Evolutionary conservation across 1,140 invertebrate genomes (phyloP).

Genomic region (Hetaerina americana): DNA sequence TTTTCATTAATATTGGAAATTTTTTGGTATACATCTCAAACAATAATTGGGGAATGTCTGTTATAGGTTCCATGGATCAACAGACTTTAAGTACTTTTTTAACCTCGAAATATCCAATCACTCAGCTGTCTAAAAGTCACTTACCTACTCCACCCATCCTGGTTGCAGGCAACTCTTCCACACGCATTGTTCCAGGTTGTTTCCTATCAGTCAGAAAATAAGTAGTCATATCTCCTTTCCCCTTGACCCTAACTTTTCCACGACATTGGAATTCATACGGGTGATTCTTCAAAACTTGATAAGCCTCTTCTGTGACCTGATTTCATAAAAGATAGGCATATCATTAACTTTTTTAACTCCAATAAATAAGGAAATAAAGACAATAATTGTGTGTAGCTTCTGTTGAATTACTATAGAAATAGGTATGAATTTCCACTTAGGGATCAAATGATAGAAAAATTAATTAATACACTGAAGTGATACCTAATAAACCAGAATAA

Average conservation of each 20-base stretch:
- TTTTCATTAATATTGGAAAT: too few relatives aligned
- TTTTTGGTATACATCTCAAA: neutral
- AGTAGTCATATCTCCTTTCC: slow-evolving; percentile 87
- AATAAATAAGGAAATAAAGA: neutral
- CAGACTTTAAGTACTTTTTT: too few relatives aligned
- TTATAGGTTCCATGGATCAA: too few relatives aligned
- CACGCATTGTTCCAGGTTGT: slow-evolving; percentile 38
- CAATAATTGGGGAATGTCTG: too few relatives aligned
- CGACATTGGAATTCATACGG: slow-evolving; percentile 68
- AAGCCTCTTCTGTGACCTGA: slow-evolving; percentile 69
- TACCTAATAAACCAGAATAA: too few relatives aligned
- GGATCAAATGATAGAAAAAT: too few relatives aligned
- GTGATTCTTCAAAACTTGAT: slow-evolving; percentile 51
- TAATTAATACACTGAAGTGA: too few relatives aligned
- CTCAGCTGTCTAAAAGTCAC: neutral
- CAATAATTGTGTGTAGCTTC: too few relatives aligned
- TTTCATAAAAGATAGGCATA: slow-evolving; percentile 4
- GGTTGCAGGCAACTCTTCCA: slow-evolving; percentile 33
- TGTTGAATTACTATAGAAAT: too few relatives aligned
- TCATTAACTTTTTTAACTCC: neutral
- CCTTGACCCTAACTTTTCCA: slow-evolving; percentile 82
- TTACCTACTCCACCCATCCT: slow-evolving; percentile 6
- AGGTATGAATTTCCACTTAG: too few relatives aligned
- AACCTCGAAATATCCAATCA: too few relatives aligned
- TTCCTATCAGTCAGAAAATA: slow-evolving; percentile 69